phyloP scores from a whole-genome alignment of 1,140 invertebrate species.

The Euura saliciscinereae region DNA sequence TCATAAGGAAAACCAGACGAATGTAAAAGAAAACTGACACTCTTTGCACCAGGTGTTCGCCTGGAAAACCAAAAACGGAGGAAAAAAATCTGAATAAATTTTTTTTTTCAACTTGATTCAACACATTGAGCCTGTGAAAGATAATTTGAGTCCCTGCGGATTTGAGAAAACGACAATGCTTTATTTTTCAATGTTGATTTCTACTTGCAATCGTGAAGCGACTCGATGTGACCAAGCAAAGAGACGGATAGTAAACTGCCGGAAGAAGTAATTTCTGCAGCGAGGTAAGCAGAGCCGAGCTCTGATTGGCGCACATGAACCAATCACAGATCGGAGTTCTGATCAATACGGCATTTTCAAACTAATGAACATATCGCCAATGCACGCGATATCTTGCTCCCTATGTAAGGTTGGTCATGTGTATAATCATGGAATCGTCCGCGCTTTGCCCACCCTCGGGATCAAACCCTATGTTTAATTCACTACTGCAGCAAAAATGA shows the following conservation, averaged over 20 bases:
- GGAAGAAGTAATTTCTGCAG: neutral
- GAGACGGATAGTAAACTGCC: neutral
- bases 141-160: neutral
- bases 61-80: too few relatives aligned
- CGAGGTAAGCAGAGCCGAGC: neutral
- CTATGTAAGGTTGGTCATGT: too few relatives aligned
- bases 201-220: neutral
- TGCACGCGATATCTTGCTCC: neutral
- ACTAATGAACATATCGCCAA: neutral
- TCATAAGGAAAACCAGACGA: too few relatives aligned
- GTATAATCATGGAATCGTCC: too few relatives aligned
- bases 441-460: neutral
- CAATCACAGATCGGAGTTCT: neutral
- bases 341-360: slow-evolving; percentile 1
- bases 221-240: neutral
- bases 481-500: neutral
- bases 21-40: too few relatives aligned
- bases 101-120: too few relatives aligned
- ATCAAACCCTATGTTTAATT: neutral
- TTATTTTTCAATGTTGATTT: too few relatives aligned
- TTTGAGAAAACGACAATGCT: neutral
- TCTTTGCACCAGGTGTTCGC: too few relatives aligned
- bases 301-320: neutral
- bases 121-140: too few relatives aligned
- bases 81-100: too few relatives aligned